phyloP scores from a whole-genome alignment of 2,113 vertebrate genomes.

The Rhinogobius similis region DNA sequence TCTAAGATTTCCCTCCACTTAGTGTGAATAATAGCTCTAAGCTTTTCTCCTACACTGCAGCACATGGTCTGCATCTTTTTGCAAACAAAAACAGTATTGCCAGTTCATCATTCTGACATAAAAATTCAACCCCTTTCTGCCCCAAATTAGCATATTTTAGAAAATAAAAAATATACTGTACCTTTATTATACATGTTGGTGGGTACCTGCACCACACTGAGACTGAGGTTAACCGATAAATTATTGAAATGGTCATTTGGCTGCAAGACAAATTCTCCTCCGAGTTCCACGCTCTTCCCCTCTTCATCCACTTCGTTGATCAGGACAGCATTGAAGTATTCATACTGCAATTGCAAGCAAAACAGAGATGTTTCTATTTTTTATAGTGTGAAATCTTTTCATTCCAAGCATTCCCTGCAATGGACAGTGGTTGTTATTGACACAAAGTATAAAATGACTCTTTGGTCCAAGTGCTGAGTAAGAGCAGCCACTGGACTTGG shows the following conservation, averaged over 20 bases:
- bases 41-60: neutral
- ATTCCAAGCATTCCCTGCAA: neutral
- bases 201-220: constrained; percentile 97
- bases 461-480: constrained; percentile 48
- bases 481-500: constrained; percentile 28
- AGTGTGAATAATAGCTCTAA: neutral
- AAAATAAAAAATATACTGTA: constrained; percentile 12
- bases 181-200: constrained; percentile 99
- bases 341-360: constrained; percentile 82
- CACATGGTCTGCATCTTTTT: neutral
- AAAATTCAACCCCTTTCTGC: neutral
- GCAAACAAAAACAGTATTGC: neutral
- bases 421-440: constrained; percentile 18
- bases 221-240: constrained; percentile 93
- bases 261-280: constrained; percentile 93
- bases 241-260: constrained; percentile 99
- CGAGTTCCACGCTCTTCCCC: constrained; percentile 90
- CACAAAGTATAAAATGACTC: constrained; percentile 14
- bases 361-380: neutral
- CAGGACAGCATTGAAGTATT: constrained; percentile 98
- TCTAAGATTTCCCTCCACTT: neutral
- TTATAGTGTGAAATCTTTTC: neutral
- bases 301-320: constrained; percentile 95
- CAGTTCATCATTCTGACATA: neutral
- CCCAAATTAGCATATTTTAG: neutral